Percentiles rank a stretch among this genome's conserved stretches.
These are phyloP conservation scores for Myiozetetes cayanensis DNA, from an alignment of 2,113 vertebrate genomes.

Conservation along the genomic window DNA sequence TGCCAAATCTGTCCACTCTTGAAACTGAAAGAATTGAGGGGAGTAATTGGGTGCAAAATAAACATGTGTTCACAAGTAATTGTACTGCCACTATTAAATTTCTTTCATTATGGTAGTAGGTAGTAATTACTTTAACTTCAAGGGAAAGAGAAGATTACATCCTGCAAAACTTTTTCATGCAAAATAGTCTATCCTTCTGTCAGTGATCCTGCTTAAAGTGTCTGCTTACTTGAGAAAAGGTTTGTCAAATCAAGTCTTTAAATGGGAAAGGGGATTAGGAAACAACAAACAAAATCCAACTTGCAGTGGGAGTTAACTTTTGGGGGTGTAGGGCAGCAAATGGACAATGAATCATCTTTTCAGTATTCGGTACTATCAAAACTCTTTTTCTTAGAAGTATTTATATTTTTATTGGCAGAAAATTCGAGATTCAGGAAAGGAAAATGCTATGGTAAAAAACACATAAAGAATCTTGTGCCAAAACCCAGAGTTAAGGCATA, in stretches of 20 bases:
- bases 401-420: background rate
- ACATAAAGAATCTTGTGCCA: background rate
- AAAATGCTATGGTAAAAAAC: background rate
- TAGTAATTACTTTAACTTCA: conserved; percentile 21
- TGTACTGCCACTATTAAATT: conserved; percentile 6
- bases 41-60: background rate
- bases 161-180: conserved; percentile 4
- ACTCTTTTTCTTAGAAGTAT: background rate
- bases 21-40: background rate
- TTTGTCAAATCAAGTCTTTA: background rate
- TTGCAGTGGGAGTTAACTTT: background rate
- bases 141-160: background rate
- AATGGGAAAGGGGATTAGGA: background rate
- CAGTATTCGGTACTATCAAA: background rate
- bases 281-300: background rate
- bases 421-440: background rate
- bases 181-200: background rate
- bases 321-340: background rate
- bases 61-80: background rate
- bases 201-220: background rate
- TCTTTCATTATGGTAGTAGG: background rate
- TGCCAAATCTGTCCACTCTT: conserved; percentile 9
- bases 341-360: background rate
- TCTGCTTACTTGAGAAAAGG: background rate
- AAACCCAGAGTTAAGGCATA: background rate